phyloP scores from a whole-genome alignment of 1,140 invertebrate genomes.

The Micrasema minimum region DNA sequence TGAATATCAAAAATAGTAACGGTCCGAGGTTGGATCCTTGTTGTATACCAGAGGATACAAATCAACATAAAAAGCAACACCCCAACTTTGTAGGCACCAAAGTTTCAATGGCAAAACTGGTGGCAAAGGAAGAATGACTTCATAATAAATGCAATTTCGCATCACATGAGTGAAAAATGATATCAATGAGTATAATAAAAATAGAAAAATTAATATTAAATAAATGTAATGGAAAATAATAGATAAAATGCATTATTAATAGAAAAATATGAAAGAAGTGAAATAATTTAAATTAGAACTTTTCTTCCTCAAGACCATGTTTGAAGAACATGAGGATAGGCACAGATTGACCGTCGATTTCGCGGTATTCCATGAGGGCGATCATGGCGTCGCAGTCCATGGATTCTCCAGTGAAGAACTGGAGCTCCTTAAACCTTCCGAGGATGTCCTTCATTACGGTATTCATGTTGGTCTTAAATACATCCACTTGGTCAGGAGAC shows the following conservation, averaged over 20 bases:
- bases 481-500: constrained; percentile 83
- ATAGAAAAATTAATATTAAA: constrained; percentile 38
- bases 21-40: no score
- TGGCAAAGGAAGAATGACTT: constrained; percentile 1
- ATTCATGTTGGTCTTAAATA: constrained; percentile 93
- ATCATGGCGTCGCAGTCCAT: constrained; percentile 95
- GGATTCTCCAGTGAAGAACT: constrained; percentile 95
- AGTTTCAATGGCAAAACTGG: background rate
- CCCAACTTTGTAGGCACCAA: constrained; percentile 12
- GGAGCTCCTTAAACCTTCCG: constrained; percentile 90
- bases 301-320: constrained; percentile 94
- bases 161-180: constrained; percentile 14
- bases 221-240: constrained; percentile 38
- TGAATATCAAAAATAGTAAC: no score
- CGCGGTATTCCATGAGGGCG: constrained; percentile 92
- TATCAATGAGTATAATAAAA: constrained; percentile 28
- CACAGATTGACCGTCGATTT: constrained; percentile 82
- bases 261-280: constrained; percentile 13
- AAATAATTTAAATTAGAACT: constrained; percentile 74
- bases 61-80: background rate
- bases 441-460: constrained; percentile 96
- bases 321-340: constrained; percentile 96
- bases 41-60: no score
- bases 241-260: constrained; percentile 25
- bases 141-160: constrained; percentile 6